phyloP scores from a whole-genome alignment of 2,113 vertebrate genomes.

The Bothrops jararaca region DNA sequence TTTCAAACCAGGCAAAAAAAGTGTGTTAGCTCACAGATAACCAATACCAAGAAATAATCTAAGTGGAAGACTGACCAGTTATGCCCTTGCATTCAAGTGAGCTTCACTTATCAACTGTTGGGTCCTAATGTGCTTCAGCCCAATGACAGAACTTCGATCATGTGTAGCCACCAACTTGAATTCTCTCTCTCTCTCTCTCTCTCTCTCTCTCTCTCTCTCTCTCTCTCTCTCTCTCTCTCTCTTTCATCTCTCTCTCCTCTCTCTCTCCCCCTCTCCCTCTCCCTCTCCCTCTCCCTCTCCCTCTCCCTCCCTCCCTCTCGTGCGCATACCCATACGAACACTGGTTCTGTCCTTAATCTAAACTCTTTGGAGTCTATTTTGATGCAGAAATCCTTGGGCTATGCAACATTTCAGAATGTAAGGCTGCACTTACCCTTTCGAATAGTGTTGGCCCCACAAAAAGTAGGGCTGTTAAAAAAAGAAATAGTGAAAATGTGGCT shows the following conservation, averaged over 20 bases:
- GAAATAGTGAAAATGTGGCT: background rate
- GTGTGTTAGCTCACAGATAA: background rate
- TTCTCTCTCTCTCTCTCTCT: background rate
- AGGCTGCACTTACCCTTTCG: background rate
- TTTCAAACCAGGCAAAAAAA: background rate
- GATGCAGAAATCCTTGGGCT: background rate
- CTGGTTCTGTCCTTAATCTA: background rate
- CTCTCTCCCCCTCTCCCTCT: background rate
- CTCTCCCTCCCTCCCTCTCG: too few relatives aligned
- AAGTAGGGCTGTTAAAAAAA: background rate
- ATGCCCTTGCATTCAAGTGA: too few relatives aligned
- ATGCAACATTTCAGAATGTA: background rate
- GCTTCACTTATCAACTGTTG: background rate
- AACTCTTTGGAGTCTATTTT: background rate
- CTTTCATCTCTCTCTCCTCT: too few relatives aligned
- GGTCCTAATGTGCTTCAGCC: too few relatives aligned
- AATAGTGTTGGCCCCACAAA: background rate
- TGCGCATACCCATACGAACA: background rate
- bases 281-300: too few relatives aligned
- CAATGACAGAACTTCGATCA: too few relatives aligned
- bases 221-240: too few relatives aligned
- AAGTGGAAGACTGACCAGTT: background rate
- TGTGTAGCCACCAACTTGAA: background rate
- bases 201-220: too few relatives aligned
- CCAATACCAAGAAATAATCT: background rate